phyloP scores from a whole-genome alignment of 1,140 invertebrate species.

The Sitobion miscanthi region DNA sequence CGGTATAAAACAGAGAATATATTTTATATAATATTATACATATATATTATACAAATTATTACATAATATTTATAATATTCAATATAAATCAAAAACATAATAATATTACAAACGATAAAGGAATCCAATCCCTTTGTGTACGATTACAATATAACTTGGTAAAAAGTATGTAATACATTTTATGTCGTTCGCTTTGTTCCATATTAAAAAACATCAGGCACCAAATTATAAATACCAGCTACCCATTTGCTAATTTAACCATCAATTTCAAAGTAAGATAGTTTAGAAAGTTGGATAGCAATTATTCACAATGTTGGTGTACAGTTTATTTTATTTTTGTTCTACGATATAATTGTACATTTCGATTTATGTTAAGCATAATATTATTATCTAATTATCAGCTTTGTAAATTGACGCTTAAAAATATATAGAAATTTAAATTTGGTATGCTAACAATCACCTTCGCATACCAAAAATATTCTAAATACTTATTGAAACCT shows the following conservation, averaged over 20 bases:
- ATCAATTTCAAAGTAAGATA: not conserved
- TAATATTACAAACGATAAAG: not conserved
- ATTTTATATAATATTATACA: not conserved
- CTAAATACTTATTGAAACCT: too few species aligned
- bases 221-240: too few species aligned
- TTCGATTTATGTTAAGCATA: not conserved
- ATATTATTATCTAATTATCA: not conserved
- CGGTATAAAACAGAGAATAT: not conserved
- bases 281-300: not conserved
- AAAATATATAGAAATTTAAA: not conserved
- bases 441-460: not conserved
- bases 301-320: not conserved
- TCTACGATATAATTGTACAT: not conserved
- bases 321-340: not conserved
- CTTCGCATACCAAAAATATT: too few species aligned
- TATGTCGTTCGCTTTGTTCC: not conserved
- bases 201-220: too few species aligned
- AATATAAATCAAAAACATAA: too few species aligned
- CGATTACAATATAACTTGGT: not conserved
- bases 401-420: not conserved
- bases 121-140: not conserved
- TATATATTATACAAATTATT: not conserved
- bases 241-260: too few species aligned
- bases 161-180: not conserved
- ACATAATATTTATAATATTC: too few species aligned